Evolutionary conservation across 2,113 vertebrate genomes (phyloP).

Genomic region (Colistium nudipinnis): DNA sequence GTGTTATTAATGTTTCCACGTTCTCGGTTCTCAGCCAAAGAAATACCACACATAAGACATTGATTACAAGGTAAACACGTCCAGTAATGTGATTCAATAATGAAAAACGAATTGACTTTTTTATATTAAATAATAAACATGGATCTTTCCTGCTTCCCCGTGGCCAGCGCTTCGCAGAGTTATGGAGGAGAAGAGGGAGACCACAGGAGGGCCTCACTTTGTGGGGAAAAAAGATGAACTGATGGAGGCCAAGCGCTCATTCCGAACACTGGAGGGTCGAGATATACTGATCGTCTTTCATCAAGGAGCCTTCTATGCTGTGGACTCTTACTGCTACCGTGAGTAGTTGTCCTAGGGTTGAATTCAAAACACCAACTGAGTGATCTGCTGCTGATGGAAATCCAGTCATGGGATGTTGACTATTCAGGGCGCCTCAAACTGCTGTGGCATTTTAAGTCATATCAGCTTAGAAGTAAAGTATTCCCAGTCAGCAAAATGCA

Average conservation of each 20-base stretch:
- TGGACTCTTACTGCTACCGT: constrained; percentile 95
- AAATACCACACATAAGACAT: background rate
- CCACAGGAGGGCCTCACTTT: constrained; percentile 67
- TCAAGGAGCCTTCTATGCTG: constrained; percentile 84
- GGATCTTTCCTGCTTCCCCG: background rate
- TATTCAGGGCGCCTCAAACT: background rate
- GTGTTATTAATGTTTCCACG: background rate
- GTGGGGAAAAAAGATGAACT: constrained; percentile 88
- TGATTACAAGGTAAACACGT: background rate
- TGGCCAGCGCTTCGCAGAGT: constrained; percentile 12
- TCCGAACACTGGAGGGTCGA: constrained; percentile 83
- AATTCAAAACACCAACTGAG: background rate
- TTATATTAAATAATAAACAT: background rate
- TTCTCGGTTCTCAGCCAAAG: constrained; percentile 3
- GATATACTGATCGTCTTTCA: constrained; percentile 89
- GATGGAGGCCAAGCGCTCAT: constrained; percentile 78
- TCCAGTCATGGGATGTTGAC: background rate
- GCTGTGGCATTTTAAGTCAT: constrained; percentile 26
- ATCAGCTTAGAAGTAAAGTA: background rate
- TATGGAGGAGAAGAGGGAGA: constrained; percentile 57
- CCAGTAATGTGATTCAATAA: background rate
- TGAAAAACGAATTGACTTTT: background rate
- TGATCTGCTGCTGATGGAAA: constrained; percentile 4
- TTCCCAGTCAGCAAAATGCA: constrained; percentile 32
- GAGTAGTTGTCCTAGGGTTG: constrained; percentile 73